Conservation (phyloP, 2,113 vertebrate genomes). For the Glareola pratincola region DNA sequence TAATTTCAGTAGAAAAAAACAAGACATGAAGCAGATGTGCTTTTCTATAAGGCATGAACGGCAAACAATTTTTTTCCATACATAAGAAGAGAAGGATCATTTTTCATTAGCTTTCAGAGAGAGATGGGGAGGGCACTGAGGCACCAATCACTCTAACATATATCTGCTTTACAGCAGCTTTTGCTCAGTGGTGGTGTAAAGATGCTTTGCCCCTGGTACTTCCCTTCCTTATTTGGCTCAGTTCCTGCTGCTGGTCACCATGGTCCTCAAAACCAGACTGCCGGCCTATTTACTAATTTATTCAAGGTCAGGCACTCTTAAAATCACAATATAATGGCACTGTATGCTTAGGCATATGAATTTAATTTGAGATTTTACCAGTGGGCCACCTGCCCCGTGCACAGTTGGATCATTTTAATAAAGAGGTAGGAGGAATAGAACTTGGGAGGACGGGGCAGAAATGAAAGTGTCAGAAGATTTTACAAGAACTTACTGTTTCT, state of each 20-base stretch:
- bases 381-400: not conserved
- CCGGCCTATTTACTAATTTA: not conserved
- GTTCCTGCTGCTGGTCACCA: not conserved
- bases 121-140: not conserved
- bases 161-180: not conserved
- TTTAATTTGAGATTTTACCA: not conserved
- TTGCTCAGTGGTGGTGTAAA: not conserved
- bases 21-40: not conserved
- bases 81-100: not conserved
- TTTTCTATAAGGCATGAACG: not conserved
- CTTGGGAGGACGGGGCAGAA: rapidly evolving
- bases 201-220: not conserved
- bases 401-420: not conserved
- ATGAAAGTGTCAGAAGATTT: not conserved
- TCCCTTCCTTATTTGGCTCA: not conserved
- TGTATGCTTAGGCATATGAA: not conserved
- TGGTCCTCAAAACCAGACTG: not conserved
- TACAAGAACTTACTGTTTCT: not conserved
- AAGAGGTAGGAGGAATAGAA: not conserved
- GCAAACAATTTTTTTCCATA: not conserved
- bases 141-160: not conserved
- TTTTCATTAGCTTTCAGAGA: not conserved
- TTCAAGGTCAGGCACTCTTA: not conserved
- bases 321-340: not conserved
- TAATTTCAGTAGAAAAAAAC: not conserved